Base-by-base conservation (phyloP, 1,140 invertebrate species). In the Leguminivora glycinivorella region DNA sequence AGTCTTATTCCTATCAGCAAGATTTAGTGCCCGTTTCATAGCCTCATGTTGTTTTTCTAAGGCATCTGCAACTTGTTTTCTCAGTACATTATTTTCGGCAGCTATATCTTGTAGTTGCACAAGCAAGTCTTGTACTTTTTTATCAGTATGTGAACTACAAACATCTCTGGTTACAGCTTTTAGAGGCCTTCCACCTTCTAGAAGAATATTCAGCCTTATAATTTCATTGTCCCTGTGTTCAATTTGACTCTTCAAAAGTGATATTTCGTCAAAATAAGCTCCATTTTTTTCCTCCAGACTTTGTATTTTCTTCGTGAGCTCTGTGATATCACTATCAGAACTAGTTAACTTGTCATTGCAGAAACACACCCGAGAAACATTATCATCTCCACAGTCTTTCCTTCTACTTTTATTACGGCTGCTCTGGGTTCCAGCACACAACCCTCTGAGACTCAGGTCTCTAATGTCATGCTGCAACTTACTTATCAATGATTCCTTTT, bases 31-130 rank as follows among this genome's bases (percentile, higher is more conserved):
- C 79, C 94, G 87, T 22, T 93, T 85, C 95, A 95, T 95, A 12
- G 95, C 95, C 83, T 95, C 95, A 84, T 95, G 95, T 83, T 95
- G 95, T 78, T 95, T 95, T 71, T 92, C 90, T 70, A 95, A 77
- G 29, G 81, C 81, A 69, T 60, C 83, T 69, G 93, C 93, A 12
- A 94, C 75, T 82, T 94, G 93, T 63, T 92, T 91, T 77, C 94
- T 94, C 14, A 95, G 81, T 70, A 92, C 81, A 6, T 87, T 82
- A 83, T 94, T 95, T 10, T 85, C 73, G 87, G 84, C 75, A 93
- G 92, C 76, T 56, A 95, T 77, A 43, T 92, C 85, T 69, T 85
- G 87, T 7, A 94, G 76, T 81, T 95, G 92, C 77, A 89, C 90
- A 38, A 83, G 66, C 75, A 92, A 75, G 68, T 82, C 75, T 76